A percentile compares a stretch with the other conserved stretches of the same genome.
phyloP scores from a whole-genome alignment of 2,888 invertebrate genomes.

The Coleophora deauratella region DNA sequence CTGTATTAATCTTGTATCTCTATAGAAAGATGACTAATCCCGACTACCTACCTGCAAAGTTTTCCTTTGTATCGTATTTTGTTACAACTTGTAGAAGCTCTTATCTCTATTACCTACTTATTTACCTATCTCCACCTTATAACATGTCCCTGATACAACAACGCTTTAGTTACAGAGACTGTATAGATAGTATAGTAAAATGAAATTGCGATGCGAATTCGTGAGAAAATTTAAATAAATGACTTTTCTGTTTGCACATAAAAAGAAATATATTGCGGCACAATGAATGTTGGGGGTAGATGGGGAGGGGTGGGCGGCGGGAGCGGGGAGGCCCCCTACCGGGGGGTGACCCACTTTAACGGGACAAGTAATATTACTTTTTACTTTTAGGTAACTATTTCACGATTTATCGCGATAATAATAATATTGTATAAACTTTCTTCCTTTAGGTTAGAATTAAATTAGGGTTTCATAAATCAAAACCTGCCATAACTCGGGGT shows the following conservation, averaged over 20 bases:
- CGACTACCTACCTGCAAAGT: too few relatives aligned
- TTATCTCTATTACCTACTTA: too few relatives aligned
- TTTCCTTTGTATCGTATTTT: too few relatives aligned
- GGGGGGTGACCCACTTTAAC: conserved; percentile 74
- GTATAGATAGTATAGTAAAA: conserved; percentile 73
- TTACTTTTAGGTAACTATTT: conserved; percentile 75
- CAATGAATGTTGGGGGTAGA: conserved; percentile 70
- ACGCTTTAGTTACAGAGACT: conserved; percentile 59
- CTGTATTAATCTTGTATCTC: too few relatives aligned
- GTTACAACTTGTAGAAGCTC: too few relatives aligned
- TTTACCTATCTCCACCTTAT: too few relatives aligned
- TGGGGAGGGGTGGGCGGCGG: conserved; percentile 23
- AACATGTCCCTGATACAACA: conserved; percentile 23
- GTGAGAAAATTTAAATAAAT: conserved; percentile 75
- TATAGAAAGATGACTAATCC: too few relatives aligned
- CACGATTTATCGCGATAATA: conserved; percentile 70
- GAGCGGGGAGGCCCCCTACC: conserved; percentile 24
- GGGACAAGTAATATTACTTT: conserved; percentile 75
- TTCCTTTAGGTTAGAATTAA: conserved; percentile 26
- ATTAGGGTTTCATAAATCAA: conserved; percentile 13
- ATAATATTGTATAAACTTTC: conserved; percentile 45
- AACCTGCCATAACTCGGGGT: not conserved
- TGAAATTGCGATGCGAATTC: conserved; percentile 74
- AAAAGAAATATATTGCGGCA: conserved; percentile 75
- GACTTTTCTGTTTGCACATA: conserved; percentile 75